Base-by-base conservation (phyloP, 2,113 vertebrate genomes). In the Myocastor coypus region DNA sequence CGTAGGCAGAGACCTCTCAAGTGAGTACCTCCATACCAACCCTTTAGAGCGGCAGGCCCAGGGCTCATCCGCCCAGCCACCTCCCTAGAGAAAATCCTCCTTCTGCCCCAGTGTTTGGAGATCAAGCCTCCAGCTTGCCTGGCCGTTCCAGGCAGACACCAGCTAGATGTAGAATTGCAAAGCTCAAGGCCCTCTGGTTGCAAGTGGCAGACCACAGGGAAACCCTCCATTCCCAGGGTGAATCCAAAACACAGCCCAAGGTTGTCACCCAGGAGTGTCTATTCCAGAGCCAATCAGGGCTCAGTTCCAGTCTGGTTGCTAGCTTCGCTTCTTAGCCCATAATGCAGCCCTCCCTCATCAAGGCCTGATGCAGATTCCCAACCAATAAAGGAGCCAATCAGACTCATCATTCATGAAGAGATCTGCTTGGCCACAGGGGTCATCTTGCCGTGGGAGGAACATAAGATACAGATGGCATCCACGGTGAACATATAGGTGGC, bases 1-100 rank as follows among this genome's bases (percentile, higher is more conserved):
- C 0, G 99, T 99, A 6, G 99, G 99, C 90, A 98, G 99, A 95
- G 99, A 99, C 95, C 99, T 99, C 90, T 99, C 99, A 55, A 99
- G 99, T 99, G 98, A 98, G 98, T 92, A 37, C 0, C 46, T 30
- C 10, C 85, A 30, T 17, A 57, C 7, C 16, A 57, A 77, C 69
- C 19, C 1, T 57, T 16, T 19, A 57, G 55, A 16, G 55, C 0
- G 14, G 20, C 40, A 42, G 40, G 28, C 57, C 61, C 11, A 10
- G 16, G 5, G 0, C 57, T 68, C 5, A 5, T 46, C 66, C 26
- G 46, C 28, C 32, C 64, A 26, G 3, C 64, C 20, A 2, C 17
- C 11, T 28, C 40, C 37, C 46, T 3, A 8, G 22, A 26, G 30
- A 69, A 40, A 52, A 7, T 22, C 34, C 75, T 64, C 12, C 61